Percentiles rank a stretch among this genome's conserved stretches.
Evolutionary conservation across 1,140 invertebrate species (phyloP).

Genomic region (Fopius arisanus): DNA sequence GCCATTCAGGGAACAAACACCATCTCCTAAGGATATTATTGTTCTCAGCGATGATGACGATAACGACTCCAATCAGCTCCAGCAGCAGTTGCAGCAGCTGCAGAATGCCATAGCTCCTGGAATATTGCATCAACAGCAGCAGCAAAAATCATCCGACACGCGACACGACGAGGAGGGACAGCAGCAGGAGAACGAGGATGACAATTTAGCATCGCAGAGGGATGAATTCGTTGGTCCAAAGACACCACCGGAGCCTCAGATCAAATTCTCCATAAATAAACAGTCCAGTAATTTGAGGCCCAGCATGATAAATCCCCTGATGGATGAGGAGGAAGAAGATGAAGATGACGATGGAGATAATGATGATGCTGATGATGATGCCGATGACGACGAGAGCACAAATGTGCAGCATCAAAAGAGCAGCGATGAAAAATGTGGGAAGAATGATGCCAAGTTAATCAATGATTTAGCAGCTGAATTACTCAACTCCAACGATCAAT

Average conservation of each 20-base stretch:
- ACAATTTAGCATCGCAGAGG: constrained; percentile 46
- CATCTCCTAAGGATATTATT: constrained; percentile 81
- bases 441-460: background rate
- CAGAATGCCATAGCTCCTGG: background rate
- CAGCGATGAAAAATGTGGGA: background rate
- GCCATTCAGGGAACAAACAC: constrained; percentile 81
- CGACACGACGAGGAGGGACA: background rate
- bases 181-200: constrained; percentile 40
- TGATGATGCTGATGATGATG: constrained; percentile 30
- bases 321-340: constrained; percentile 63
- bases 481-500: background rate
- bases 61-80: background rate
- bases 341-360: constrained; percentile 55
- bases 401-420: background rate
- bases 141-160: constrained; percentile 16
- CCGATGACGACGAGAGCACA: background rate
- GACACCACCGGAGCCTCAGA: constrained; percentile 77
- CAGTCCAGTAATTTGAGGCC: constrained; percentile 69
- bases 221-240: constrained; percentile 71
- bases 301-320: constrained; percentile 70
- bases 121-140: constrained; percentile 12
- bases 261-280: constrained; percentile 72
- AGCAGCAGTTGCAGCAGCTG: constrained; percentile 38
- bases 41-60: constrained; percentile 82
- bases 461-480: background rate